Evolutionary conservation across 2,888 invertebrate species (phyloP).

Genomic region (Dyspetes luteomarginatus): DNA sequence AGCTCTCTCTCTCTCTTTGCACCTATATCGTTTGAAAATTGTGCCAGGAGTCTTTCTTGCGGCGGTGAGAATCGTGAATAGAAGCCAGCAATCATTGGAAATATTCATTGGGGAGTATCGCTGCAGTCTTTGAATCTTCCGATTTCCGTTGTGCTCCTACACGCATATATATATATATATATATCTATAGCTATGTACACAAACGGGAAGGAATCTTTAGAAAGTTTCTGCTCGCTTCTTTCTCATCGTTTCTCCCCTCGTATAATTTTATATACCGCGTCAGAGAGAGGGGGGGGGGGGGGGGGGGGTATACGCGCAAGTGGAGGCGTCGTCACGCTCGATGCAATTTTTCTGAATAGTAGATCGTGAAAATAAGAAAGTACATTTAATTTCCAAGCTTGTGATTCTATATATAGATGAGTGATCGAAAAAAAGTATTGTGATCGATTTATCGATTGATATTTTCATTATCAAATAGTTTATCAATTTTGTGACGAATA

Average conservation of each 20-base stretch:
- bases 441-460: slow-evolving; percentile 18
- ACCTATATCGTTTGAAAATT: not conserved
- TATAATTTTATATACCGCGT: slow-evolving; percentile 50
- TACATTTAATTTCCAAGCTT: slow-evolving; percentile 19
- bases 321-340: slow-evolving; percentile 50
- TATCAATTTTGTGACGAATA: too few relatives aligned
- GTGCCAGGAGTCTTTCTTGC: not conserved
- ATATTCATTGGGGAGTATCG: slow-evolving; percentile 45
- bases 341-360: slow-evolving; percentile 47
- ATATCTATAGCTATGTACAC: not conserved
- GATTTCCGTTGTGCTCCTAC: slow-evolving; percentile 48
- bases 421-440: slow-evolving; percentile 5
- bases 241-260: slow-evolving; percentile 18
- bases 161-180: not conserved
- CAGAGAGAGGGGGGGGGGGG: too few relatives aligned
- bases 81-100: slow-evolving; percentile 49
- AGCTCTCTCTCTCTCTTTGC: slow-evolving; percentile 32
- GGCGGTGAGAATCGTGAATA: slow-evolving; percentile 33
- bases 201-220: slow-evolving; percentile 46
- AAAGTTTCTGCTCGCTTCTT: slow-evolving; percentile 47
- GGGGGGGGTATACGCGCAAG: too few relatives aligned
- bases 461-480: not conserved
- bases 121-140: slow-evolving; percentile 44
- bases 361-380: slow-evolving; percentile 59
- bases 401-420: slow-evolving; percentile 13